Evolutionary conservation across 2,113 vertebrate species (phyloP), one percentile per base, ranked within the genome.

Genomic region (Phylloscopus whistleri): DNA sequence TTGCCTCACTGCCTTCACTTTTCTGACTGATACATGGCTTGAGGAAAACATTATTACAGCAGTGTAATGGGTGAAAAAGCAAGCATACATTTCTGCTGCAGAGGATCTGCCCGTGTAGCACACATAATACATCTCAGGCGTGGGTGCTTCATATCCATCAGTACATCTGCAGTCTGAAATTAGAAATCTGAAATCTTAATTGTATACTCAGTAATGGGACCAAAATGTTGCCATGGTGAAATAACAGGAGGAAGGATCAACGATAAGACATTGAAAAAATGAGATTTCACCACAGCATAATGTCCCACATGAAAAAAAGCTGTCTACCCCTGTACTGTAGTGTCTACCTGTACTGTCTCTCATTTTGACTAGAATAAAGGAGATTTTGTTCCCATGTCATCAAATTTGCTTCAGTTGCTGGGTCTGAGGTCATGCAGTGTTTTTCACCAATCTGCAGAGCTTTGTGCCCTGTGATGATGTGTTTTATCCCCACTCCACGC

Each of bases 111-210:
- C 75, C 41, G n/a, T n/a, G 82, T 24, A 90, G 83, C 87, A 78
- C 75, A 84, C n/a, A 87, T 41, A 83, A 87, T 74, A 70, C 59
- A 81, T 91, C 87, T 90, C 60, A 75, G 68, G 83, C 90, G 64
- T 96, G 94, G 93, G 93, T 95, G 87, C 86, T 92, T 93, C 79
- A 23, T 90, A 91, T 83, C 93, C 79, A 94, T 96, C 95, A 86
- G 92, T 94, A 56, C 82, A 94, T 95, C 90, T 96, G 94, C 91
- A 86, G 84, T 52, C 96, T 97, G 93, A 96, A 96, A 94, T 93
- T 97, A 95, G 92, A 96, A 92, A 86, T 84, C 72, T 93, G 82
- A 87, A 96, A 76, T 93, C 84, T 95, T 97, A 95, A 94, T 95
- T 92, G 81, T 79, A 18, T 53, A 91, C 60, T 92, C 41, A 33